These are phyloP conservation scores for Hymenochirus boettgeri DNA, from an alignment of 2,113 vertebrate genomes.

Conservation along the genomic window DNA sequence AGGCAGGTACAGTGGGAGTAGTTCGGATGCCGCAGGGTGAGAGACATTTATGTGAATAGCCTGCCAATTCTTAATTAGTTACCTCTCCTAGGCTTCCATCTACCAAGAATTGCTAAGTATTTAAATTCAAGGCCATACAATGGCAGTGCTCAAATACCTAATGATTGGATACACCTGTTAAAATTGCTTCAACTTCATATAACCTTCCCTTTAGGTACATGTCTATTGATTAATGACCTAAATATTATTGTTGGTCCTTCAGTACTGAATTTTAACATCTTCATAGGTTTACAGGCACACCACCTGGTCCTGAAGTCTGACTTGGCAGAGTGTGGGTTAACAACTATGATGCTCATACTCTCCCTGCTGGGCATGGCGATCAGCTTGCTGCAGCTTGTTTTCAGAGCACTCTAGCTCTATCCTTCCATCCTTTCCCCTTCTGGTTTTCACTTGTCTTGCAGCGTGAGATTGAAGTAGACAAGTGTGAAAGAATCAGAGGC, in stretches of 20 bases:
- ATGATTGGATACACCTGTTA: neutral
- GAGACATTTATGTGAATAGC: neutral
- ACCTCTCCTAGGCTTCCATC: neutral
- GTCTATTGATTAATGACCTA: too few species aligned
- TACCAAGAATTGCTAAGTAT: neutral
- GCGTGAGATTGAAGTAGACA: conserved; percentile 55
- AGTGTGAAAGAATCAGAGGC: conserved; percentile 60
- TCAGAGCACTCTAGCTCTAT: neutral
- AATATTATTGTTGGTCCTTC: too few species aligned
- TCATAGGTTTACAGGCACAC: too few species aligned
- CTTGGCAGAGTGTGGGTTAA: conserved; percentile 17
- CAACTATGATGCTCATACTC: neutral
- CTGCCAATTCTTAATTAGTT: neutral
- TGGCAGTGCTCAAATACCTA: conserved; percentile 3
- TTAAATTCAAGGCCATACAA: neutral
- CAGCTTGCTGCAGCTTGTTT: conserved; percentile 17
- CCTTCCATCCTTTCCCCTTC: conserved; percentile 47
- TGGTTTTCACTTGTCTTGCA: conserved; percentile 45
- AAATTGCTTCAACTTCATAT: neutral
- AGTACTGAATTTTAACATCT: too few species aligned
- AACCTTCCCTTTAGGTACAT: too few species aligned
- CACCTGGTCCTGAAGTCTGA: too few species aligned
- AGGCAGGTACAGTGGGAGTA: too few species aligned
- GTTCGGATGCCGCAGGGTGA: too few species aligned
- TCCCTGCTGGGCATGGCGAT: conserved; percentile 1